Percentiles rank a stretch among this genome's conserved stretches.
phyloP scores from a whole-genome alignment of 2,113 vertebrate genomes.

The Candoia aspera region DNA sequence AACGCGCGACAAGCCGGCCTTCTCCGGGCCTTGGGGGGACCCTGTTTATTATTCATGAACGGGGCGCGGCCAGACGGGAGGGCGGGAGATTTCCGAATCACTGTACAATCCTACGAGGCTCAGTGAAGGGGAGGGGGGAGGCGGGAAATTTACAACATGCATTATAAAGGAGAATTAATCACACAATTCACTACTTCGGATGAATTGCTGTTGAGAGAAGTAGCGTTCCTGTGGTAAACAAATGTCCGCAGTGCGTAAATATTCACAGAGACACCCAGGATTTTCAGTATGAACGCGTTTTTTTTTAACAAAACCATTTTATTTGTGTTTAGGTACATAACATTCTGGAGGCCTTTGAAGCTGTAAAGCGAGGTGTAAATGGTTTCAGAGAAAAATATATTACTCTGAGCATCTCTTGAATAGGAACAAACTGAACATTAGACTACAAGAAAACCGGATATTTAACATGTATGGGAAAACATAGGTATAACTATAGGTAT shows the following conservation, averaged over 20 bases:
- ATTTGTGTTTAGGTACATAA: background rate
- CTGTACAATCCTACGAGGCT: rapidly evolving
- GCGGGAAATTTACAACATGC: rapidly evolving
- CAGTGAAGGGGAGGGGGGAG: conserved; percentile 2
- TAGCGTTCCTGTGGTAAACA: rapidly evolving
- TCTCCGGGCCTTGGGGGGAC: background rate
- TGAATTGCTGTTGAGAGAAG: rapidly evolving
- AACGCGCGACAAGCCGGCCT: background rate
- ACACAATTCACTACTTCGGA: too few relatives aligned
- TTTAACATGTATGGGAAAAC: background rate
- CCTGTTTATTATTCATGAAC: background rate
- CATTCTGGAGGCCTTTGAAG: background rate
- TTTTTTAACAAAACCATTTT: background rate
- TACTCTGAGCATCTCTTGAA: background rate
- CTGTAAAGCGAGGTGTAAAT: rapidly evolving
- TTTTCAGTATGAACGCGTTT: background rate
- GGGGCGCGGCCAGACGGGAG: background rate
- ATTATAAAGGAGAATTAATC: background rate
- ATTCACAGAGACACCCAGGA: background rate
- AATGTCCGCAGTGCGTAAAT: rapidly evolving
- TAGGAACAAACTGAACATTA: background rate
- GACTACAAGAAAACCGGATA: background rate
- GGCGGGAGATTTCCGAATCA: background rate
- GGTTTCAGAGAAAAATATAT: rapidly evolving
- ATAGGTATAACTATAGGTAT: background rate